Base-by-base conservation (phyloP, 2,888 invertebrate genomes). In the Automeris io region DNA sequence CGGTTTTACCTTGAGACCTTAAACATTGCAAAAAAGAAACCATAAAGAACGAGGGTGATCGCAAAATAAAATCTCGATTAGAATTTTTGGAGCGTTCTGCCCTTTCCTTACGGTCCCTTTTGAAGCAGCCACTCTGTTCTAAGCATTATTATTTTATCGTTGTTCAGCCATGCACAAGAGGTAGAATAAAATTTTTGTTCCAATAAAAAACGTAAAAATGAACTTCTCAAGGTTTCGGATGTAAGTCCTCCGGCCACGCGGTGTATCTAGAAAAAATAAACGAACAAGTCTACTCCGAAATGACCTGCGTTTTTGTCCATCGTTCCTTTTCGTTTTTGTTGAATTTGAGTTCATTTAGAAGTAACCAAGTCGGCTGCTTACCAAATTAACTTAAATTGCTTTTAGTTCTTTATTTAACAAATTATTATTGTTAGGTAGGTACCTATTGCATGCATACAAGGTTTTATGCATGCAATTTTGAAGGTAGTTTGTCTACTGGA, bases 301-400 rank as follows among this genome's bases (percentile, higher is more conserved):
- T 85, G 85, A 85, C 85, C 86, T 79, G 82, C 75, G 79, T 86
- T 86, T 86, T 86, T 85, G 79, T 86, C 63, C 75, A 74, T 62
- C 78, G 74, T 82, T 85, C 83, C 81, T 85, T 85, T 80, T 82
- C 72, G 74, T 85, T 85, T 86, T 85, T 85, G 80, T 85, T 77
- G 74, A 77, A 70, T 81, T 83, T 78, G 82, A 81, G 82, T 83
- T 86, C 85, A 86, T 85, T 86, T 86, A 70, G 81, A 80, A 83
- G 86, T 80, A 81, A 82, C 85, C 74, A 76, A 71, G 81, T 76
- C 79, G 71, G 73, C 70, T 81, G 79, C 79, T 82, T 79, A 85
- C 85, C 75, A 79, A 81, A 85, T 86, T 82, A 82, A 79, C 80
- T 82, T 72, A 78, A 82, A 83, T 81, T 82, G 75, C 72, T 68